Conservation (phyloP, 2,797 vertebrate species). For the Neomorphus geoffroyi region DNA sequence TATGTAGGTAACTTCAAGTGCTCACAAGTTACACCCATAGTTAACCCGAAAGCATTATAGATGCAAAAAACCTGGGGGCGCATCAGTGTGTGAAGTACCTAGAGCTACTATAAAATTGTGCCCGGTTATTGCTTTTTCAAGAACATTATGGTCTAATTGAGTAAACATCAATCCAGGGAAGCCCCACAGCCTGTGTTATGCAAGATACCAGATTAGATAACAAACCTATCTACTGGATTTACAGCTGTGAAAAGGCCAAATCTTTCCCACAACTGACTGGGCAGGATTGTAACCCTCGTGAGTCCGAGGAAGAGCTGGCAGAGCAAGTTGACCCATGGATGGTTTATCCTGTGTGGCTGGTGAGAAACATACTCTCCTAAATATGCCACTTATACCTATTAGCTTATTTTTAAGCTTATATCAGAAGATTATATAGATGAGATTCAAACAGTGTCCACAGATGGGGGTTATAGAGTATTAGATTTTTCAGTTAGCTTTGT, state of each 20-base stretch:
- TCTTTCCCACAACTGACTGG: neutral
- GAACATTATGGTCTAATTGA: neutral
- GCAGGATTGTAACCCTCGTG: neutral
- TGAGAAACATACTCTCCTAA: neutral
- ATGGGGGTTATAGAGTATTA: neutral
- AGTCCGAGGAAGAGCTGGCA: neutral
- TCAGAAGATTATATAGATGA: neutral
- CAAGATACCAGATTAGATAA: slow-evolving; percentile 8
- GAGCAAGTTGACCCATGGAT: neutral
- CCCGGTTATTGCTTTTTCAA: neutral
- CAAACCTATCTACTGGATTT: neutral
- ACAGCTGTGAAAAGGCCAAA: neutral
- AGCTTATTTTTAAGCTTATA: neutral
- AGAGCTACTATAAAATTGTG: neutral
- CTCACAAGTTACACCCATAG: neutral
- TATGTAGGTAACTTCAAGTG: neutral
- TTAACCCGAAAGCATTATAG: neutral
- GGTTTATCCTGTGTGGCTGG: neutral
- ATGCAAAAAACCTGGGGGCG: neutral
- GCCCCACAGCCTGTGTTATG: neutral
- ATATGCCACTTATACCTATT: rapidly evolving
- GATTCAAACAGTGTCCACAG: neutral
- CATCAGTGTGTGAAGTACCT: neutral
- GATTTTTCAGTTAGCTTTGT: neutral
- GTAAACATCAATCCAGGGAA: neutral